Evolutionary conservation across 2,113 vertebrate genomes (phyloP), one percentile per base, ranked within the genome.

Genomic region (Anguilla japonica): DNA sequence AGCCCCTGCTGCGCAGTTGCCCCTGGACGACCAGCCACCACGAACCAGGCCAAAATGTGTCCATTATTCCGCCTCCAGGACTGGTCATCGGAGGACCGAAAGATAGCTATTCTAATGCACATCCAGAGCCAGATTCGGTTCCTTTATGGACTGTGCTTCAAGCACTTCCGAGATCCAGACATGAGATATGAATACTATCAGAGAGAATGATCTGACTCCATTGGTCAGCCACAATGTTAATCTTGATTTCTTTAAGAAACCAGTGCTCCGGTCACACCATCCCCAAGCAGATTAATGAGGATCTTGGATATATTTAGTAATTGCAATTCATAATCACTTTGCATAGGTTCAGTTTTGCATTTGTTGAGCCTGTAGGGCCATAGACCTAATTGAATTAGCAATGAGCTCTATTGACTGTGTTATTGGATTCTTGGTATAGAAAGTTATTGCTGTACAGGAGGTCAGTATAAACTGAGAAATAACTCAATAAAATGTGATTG

Each of bases 401-500:
- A 81, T 83, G 83, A 88, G 80, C 43, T 82, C 84, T 85, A 71
- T 79, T 78, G 60, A 56, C 41, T 56, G 40, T 20, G 53, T 78
- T 78, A 87, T 85, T 56, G 60, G 79, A 83, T 18, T 41, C 46
- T 50, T 26, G 79, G 87, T 84, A 46, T 84, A 34, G 81, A 43
- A 18, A 53, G 50, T 80, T 22, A 43, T 82, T 78, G 57, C 63
- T 43, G 41, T 26, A 18, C 46, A 79, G 56, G 11, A 60, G 56
- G 41, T 84, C 78, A 18, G 16, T 50, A 11, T 71, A 39, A 82
- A 84, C 41, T 40, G 86, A 63, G 40, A 39, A 39, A 84, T 88
- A 80, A 43, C 41, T 15, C n/a, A 6, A 60, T 85, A 82, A 81
- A 85, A 89, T 75, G 29, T 86, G 85, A 81, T 63, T 63, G 29